Percentiles rank a stretch among this genome's conserved stretches.
Evolutionary conservation across 53 echinoderm and acorn worm genomes (phyloP).

Genomic region (Temnopleurus reevesii): DNA sequence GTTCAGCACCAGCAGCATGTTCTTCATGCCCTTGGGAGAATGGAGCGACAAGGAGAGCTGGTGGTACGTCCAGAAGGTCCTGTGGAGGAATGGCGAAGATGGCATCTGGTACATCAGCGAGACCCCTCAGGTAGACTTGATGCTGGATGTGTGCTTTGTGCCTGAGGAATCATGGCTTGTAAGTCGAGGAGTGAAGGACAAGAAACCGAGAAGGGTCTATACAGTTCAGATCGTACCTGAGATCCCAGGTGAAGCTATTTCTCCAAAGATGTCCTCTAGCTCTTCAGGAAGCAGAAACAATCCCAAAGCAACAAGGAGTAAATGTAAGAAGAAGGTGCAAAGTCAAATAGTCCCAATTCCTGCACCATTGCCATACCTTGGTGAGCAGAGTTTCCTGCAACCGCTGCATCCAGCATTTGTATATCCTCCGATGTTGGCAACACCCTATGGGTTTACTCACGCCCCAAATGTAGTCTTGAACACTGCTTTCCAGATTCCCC

Average conservation of each 20-base stretch:
- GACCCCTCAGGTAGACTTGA: neutral
- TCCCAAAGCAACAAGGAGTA: neutral
- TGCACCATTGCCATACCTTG: neutral
- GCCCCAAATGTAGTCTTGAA: neutral
- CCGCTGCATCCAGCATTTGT: neutral
- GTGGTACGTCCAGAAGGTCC: slow-evolving; percentile 13
- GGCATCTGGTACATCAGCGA: neutral
- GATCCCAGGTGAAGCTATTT: neutral
- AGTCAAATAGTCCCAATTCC: neutral
- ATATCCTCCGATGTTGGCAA: neutral
- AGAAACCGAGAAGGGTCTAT: neutral
- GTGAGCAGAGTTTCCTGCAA: neutral
- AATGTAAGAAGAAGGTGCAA: neutral
- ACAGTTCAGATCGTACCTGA: neutral
- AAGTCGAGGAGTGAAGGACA: neutral
- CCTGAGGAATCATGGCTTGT: slow-evolving; percentile 30
- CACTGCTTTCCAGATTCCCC: neutral
- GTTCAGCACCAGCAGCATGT: neutral
- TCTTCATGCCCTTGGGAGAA: slow-evolving; percentile 25
- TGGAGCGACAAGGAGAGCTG: neutral
- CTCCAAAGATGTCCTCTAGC: neutral
- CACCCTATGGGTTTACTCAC: neutral
- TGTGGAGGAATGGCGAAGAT: slow-evolving; percentile 8
- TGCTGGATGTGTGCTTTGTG: neutral
- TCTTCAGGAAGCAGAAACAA: neutral